Evolutionary conservation across 2,888 invertebrate genomes (phyloP).

Genomic region (Phengaris alcon): DNA sequence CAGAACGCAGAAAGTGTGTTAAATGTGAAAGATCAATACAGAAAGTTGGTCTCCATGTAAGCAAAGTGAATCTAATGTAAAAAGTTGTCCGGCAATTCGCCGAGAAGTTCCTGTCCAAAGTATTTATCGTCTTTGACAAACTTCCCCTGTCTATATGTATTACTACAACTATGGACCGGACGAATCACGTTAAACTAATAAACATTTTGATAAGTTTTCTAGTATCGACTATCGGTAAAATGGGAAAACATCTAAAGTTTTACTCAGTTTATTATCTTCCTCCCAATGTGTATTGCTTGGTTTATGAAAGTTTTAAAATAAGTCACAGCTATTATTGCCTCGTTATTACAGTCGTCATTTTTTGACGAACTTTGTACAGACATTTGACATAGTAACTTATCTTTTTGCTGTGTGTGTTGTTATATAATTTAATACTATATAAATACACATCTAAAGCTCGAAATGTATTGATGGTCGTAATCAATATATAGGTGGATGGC

Average conservation of each 20-base stretch:
- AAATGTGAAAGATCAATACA: conserved; percentile 21
- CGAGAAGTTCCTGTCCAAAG: conserved; percentile 30
- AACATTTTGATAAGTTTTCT: conserved; percentile 20
- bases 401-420: no score
- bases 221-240: conserved; percentile 2
- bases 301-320: conserved; percentile 2
- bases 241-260: conserved; percentile 5
- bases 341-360: background rate
- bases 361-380: background rate
- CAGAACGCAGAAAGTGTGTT: conserved; percentile 15
- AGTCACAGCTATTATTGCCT: background rate
- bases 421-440: no score
- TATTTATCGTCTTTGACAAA: conserved; percentile 30
- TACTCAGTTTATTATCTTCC: conserved; percentile 1
- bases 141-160: conserved; percentile 20
- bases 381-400: no score
- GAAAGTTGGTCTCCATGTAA: conserved; percentile 24
- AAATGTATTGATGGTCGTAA: no score
- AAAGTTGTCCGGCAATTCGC: conserved; percentile 27
- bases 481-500: no score
- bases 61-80: conserved; percentile 29
- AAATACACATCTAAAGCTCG: no score
- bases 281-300: background rate
- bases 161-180: conserved; percentile 10
- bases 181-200: conserved; percentile 24